Base-by-base conservation (phyloP, 1,140 invertebrate species). In the Druon quercuslanigerum region DNA sequence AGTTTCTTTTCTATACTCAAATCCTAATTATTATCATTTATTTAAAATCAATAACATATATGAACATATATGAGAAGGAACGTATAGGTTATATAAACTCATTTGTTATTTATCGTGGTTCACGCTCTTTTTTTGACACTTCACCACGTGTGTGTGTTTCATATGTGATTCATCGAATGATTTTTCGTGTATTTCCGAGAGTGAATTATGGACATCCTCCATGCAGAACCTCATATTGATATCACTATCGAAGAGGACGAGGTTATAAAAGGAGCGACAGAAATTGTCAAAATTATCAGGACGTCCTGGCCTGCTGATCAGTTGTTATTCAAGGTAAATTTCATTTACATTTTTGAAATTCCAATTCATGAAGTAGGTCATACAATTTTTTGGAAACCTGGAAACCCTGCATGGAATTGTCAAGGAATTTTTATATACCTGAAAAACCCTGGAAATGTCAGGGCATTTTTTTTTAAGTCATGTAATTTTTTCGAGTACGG, bases 171-270 rank as follows among this genome's bases (percentile, higher is more conserved):
- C 20, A 33, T 66, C 60, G 60, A 66, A 46, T 66, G 60, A 66
- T 66, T 66, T 66, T 66, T 14, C 12, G 14, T 60, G 4, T 16
- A 16, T 66, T 66, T 8, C 7, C 50, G 4, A 46, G 25, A 46
- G 60, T 66, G 60, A 66, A 66, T 66, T 66, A 66, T 66, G 60
- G 60, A 66, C 60, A 66, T 46, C 60, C 12, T 66, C 25, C 8
- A 13, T 66, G 60, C 40, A 56, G 87, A 90, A 76, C 86, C 83
- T 50, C 86, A 90, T 84, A 83, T 90, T 79, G 82, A 90, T 77
- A 82, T 93, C 79, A 91, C 87, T 66, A 89, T 93, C 84, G 87
- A 90, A 80, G 92, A 93, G 84, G 90, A 92, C 86, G 86, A 93
- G 82, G 89, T 93, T 78, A 89, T 92, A 51, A 85, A 90, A 78